Evolutionary conservation across 2,888 invertebrate species (phyloP), one percentile per base, ranked within the genome.

Genomic region (Cantharis lateralis): DNA sequence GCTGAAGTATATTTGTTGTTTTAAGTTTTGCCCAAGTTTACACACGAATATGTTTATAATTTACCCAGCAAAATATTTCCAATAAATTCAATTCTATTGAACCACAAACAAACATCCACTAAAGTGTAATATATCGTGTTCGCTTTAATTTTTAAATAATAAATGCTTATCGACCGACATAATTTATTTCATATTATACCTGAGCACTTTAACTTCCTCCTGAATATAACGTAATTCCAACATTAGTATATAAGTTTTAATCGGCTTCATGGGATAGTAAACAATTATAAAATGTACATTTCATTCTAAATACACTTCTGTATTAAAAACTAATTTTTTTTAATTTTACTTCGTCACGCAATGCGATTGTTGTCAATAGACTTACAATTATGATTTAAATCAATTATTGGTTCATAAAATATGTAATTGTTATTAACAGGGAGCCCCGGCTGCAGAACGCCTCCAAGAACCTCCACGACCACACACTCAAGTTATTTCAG

Each of bases 401-500:
- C 13, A 13, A 32, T 11, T 32, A 32, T 32, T 13, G 28, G 2
- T 10, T 28, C 4, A 32, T 32, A 13, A 13, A 13, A 13, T 32
- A 32, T 32, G 32, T 5, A 32, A 13, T 32, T 1, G 7, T 28
- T n/a, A 32, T 32, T 32, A 4, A 32, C 62, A 75, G 75, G 48
- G 26, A 16, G 24, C 75, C 7, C 75, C 75, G 2, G 75, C 72
- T 11, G 4, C 77, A 18, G 78, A 78, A 69, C 74, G 63, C 15
- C 32, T 78, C 3, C 63, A 71, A 62, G 79, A 75, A 70, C 76
- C 69, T 16, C 63, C 64, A 20, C 79, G 88, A 71, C 87, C 87
- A 7, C 83, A 82, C 75, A 87, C 88, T 1, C 87, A 88, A 82
- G 84, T 88, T 9, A 87, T 88, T 63, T 87, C 87, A 0, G 86